These are phyloP conservation scores for Bathybates hornii DNA, from an alignment of 2,113 vertebrate genomes.

Conservation along the genomic window DNA sequence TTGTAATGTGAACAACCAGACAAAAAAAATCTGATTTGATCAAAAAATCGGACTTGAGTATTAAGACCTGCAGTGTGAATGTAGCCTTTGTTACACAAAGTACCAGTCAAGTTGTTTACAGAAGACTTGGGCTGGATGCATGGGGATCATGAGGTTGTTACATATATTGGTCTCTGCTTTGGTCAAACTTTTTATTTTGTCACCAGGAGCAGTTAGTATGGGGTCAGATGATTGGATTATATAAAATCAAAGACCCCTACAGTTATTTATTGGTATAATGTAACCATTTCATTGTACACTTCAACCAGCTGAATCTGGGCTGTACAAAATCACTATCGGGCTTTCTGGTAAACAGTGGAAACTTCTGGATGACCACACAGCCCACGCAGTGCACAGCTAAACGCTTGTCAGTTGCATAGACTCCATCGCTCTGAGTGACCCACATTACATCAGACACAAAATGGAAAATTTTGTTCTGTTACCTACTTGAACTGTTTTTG, in stretches of 20 bases:
- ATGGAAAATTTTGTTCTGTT: not conserved
- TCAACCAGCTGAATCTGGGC: not conserved
- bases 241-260: not conserved
- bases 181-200: not conserved
- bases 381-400: not conserved
- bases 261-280: not conserved
- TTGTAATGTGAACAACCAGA: not conserved
- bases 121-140: not conserved
- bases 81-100: not conserved
- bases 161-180: not conserved
- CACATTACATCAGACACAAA: not conserved
- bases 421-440: not conserved
- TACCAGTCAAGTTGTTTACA: not conserved
- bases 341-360: not conserved
- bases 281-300: not conserved
- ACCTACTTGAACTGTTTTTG: not conserved
- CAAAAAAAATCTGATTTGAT: not conserved
- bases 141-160: not conserved
- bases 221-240: not conserved
- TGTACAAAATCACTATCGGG: not conserved
- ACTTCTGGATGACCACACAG: not conserved
- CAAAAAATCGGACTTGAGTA: rapidly evolving
- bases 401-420: not conserved
- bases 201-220: not conserved
- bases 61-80: not conserved